phyloP scores from a whole-genome alignment of 2,113 vertebrate species.

The Platysternon megacephalum region DNA sequence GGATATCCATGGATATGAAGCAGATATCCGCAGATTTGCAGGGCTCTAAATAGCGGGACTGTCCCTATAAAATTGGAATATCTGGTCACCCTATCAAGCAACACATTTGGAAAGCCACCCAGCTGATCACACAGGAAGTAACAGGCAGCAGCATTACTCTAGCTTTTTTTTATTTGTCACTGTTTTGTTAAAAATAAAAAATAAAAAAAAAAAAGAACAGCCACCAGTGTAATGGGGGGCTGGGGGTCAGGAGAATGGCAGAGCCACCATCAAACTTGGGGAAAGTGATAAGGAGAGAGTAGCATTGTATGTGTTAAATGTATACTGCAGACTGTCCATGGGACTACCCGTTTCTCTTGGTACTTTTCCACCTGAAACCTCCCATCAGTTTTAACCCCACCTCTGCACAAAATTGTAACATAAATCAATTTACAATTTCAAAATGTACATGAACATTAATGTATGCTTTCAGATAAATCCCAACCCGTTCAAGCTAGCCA shows the following conservation, averaged over 20 bases:
- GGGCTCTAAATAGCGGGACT: background rate
- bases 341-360: background rate
- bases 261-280: too few species aligned
- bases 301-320: background rate
- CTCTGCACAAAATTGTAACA: background rate
- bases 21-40: too few species aligned
- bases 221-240: too few species aligned
- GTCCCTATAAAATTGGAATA: background rate
- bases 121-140: background rate
- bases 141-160: background rate
- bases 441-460: background rate
- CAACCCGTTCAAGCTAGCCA: background rate
- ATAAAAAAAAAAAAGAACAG: too few species aligned
- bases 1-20: too few species aligned
- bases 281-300: too few species aligned
- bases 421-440: background rate
- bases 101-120: background rate
- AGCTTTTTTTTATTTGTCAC: background rate
- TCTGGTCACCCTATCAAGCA: background rate
- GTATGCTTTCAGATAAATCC: background rate
- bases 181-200: background rate
- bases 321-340: background rate
- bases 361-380: background rate
- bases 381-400: background rate
- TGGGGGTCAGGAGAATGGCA: background rate